Evolutionary conservation across 1,140 invertebrate species (phyloP).

Genomic region (Akabosia matsudoensis): DNA sequence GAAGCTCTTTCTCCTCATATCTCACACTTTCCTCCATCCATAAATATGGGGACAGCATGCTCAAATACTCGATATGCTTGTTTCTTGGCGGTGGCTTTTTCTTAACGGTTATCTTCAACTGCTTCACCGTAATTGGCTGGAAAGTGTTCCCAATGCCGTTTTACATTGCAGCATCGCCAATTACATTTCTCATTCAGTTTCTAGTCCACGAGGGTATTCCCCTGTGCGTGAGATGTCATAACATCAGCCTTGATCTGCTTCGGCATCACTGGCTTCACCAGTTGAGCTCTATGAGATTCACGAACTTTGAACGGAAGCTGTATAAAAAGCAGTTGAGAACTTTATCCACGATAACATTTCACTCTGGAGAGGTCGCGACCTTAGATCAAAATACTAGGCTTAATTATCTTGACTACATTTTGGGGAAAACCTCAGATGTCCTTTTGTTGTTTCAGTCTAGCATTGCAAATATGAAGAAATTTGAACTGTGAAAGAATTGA

Average conservation of each 20-base stretch:
- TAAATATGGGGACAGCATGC: not conserved
- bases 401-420: not conserved
- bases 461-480: too few relatives aligned
- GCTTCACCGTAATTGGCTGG: not conserved
- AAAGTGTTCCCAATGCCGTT: not conserved
- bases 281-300: not conserved
- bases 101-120: not conserved
- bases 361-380: not conserved
- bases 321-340: not conserved
- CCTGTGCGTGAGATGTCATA: not conserved
- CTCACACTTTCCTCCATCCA: not conserved
- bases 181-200: not conserved
- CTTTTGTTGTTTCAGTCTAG: not conserved
- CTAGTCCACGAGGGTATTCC: not conserved
- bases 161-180: not conserved
- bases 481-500: too few relatives aligned
- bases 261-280: not conserved
- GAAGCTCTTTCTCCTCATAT: not conserved
- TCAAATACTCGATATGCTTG: not conserved
- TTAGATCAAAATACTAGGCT: not conserved
- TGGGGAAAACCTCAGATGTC: not conserved
- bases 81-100: not conserved
- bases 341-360: not conserved
- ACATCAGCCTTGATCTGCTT: not conserved
- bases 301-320: not conserved